Conservation (phyloP, 2,113 vertebrate genomes). For the Ceuthmochares aereus region DNA sequence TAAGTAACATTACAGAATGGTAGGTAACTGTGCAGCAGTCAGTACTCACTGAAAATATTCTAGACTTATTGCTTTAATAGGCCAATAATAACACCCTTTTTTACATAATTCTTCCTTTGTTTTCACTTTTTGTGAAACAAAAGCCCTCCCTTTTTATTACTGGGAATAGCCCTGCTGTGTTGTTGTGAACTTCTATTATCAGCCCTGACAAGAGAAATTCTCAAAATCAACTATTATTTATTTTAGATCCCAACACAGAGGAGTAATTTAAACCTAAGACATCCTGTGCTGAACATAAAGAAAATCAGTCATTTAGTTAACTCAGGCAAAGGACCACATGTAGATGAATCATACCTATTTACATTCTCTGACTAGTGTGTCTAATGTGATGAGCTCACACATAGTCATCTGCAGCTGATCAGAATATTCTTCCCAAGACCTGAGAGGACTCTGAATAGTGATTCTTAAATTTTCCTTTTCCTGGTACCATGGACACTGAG, state of each 20-base stretch:
- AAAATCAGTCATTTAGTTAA: background rate
- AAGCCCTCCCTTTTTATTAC: background rate
- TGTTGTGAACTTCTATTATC: background rate
- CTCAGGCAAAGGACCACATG: background rate
- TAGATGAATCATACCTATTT: background rate
- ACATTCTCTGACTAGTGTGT: background rate
- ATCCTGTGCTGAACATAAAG: background rate
- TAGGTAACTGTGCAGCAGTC: background rate
- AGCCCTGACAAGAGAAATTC: background rate
- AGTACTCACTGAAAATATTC: background rate
- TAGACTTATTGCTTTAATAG: background rate
- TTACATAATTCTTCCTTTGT: background rate
- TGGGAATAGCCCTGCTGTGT: background rate
- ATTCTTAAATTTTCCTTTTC: background rate
- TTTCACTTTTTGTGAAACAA: background rate
- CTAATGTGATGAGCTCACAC: background rate
- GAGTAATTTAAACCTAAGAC: background rate
- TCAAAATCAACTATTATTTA: background rate
- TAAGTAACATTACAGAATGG: background rate
- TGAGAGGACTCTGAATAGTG: background rate
- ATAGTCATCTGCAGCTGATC: background rate
- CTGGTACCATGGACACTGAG: background rate
- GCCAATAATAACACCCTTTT: background rate
- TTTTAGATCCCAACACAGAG: background rate
- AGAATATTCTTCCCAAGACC: background rate